Base-by-base conservation (phyloP, 2,888 invertebrate species). In the Zygaena filipendulae region DNA sequence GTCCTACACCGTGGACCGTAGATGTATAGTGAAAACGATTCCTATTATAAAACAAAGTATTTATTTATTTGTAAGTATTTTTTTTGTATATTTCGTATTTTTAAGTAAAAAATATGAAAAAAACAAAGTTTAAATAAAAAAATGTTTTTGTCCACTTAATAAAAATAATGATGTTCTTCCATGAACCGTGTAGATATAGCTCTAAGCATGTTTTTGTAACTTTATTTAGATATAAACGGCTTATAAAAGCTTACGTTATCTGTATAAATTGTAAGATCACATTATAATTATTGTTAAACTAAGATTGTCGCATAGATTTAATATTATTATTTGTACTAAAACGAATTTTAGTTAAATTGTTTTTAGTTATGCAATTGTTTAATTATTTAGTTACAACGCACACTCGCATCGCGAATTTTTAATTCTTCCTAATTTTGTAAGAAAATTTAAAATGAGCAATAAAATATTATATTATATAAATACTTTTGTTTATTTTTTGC, bases 51-150 rank as follows among this genome's bases (percentile, higher is more conserved):
- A 67, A 16, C 4, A 59, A 50, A 63, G 71, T 77, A 75, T 77
- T 75, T 77, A 75, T 75, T 75, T 75, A 75, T 75, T 77, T 74
- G 59, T 74, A 70, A 61, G 59, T 68, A 71, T 63, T 67, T 67
- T 64, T 71, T 67, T 64, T 71, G 68, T 77, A 72, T 68, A 72
- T 69, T 69, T 53, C 45, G 48, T 61, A 45, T 52, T n/a, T n/a
- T n/a, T n/a, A n/a, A n/a, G 40, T 44, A 47, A 53, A 51, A 46
- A 53, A 55, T 52, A 56, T 46, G 50, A 43, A 52, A 49, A 51
- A 50, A 53, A 43, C 42, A 47, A 42, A 40, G 34, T 52, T 31
- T 45, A 53, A 47, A 49, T 49, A n/a, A n/a, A n/a, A n/a, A n/a
- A n/a, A n/a, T n/a, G n/a, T n/a, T n/a, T n/a, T n/a, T n/a, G n/a